Evolutionary conservation across 2,888 invertebrate genomes (phyloP).

Genomic region (Operophtera brumata): DNA sequence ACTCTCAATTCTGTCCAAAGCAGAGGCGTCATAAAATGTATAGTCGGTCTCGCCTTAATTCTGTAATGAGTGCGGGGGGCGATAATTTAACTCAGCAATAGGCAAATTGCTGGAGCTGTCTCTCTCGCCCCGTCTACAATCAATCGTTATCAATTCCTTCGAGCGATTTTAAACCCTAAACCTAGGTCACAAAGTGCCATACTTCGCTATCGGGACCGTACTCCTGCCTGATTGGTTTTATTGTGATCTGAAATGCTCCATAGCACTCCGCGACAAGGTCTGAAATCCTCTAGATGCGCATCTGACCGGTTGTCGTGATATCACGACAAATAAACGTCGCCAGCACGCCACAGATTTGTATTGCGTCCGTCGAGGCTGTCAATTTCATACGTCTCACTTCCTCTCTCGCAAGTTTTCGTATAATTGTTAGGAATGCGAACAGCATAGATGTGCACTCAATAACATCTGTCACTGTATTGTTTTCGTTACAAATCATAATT

Average conservation of each 20-base stretch:
- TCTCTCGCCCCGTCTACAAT: constrained; percentile 56
- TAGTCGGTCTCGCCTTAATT: constrained; percentile 74
- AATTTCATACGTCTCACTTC: constrained; percentile 62
- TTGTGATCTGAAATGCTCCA: constrained; percentile 59
- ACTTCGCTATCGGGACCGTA: constrained; percentile 30
- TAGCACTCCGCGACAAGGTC: constrained; percentile 52
- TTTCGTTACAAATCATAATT: constrained; percentile 26
- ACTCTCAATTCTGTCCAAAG: constrained; percentile 58
- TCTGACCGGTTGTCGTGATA: constrained; percentile 50
- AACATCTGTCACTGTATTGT: constrained; percentile 39
- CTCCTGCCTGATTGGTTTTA: constrained; percentile 45
- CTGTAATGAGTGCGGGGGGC: constrained; percentile 79
- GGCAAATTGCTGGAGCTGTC: constrained; percentile 73
- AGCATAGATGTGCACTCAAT: constrained; percentile 34
- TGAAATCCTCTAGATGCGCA: constrained; percentile 42
- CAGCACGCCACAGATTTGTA: constrained; percentile 68
- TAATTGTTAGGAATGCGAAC: constrained; percentile 58
- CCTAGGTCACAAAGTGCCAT: constrained; percentile 40
- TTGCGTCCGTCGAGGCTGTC: constrained; percentile 61
- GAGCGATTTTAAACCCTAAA: constrained; percentile 43
- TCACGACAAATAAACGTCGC: constrained; percentile 56
- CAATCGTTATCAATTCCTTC: constrained; percentile 41
- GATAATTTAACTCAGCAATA: constrained; percentile 78
- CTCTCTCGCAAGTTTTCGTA: constrained; percentile 51
- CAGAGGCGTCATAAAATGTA: constrained; percentile 73